Evolutionary conservation across 2,888 invertebrate species (phyloP).

Genomic region (Brenthis ino): DNA sequence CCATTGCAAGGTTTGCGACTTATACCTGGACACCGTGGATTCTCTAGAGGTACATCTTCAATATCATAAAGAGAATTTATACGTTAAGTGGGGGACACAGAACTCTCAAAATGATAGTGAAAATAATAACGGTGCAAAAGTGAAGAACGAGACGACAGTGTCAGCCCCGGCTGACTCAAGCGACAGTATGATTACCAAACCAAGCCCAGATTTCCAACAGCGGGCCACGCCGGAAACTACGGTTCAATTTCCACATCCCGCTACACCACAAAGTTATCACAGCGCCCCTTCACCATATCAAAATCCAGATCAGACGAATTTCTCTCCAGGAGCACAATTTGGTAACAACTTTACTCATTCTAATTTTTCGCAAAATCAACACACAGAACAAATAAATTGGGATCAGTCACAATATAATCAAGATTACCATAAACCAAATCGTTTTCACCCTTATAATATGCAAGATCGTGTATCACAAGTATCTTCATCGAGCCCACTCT

Average conservation of each 20-base stretch:
- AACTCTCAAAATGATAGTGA: conserved; percentile 83
- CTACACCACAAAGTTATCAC: conserved; percentile 85
- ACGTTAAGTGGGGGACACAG: conserved; percentile 87
- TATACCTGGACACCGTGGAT: conserved; percentile 88
- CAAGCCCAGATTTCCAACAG: conserved; percentile 83
- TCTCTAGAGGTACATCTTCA: conserved; percentile 90
- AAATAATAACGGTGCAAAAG: conserved; percentile 85
- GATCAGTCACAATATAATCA: conserved; percentile 75
- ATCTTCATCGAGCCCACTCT: conserved; percentile 80
- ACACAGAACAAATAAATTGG: conserved; percentile 76
- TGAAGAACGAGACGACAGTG: conserved; percentile 83
- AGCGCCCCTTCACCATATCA: conserved; percentile 86
- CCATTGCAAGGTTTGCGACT: conserved; percentile 89
- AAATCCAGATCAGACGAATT: conserved; percentile 82
- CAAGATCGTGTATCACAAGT: conserved; percentile 80
- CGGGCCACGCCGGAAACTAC: conserved; percentile 83
- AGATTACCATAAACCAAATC: conserved; percentile 70
- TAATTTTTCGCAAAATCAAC: conserved; percentile 76
- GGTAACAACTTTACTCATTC: conserved; percentile 77
- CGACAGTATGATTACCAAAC: conserved; percentile 85
- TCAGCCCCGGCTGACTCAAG: conserved; percentile 89
- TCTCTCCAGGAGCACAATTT: conserved; percentile 80
- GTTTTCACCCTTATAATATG: conserved; percentile 79
- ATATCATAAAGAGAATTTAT: conserved; percentile 89
- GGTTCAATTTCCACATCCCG: conserved; percentile 83